Conservation (phyloP, 2,113 vertebrate genomes). For the Bombycilla garrulus region DNA sequence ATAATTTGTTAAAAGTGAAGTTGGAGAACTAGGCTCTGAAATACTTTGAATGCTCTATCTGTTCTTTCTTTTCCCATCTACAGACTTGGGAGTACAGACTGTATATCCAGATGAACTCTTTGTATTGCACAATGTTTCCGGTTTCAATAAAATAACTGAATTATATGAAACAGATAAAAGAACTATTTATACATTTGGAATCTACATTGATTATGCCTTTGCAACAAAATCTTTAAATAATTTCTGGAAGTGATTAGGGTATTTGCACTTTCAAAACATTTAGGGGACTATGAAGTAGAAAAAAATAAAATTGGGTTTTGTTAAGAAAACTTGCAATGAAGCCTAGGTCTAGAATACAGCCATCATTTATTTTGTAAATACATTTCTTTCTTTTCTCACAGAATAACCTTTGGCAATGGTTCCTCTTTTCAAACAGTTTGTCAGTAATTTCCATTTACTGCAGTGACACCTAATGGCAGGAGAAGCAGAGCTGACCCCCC, state of each 20-base stretch:
- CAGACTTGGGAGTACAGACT: background rate
- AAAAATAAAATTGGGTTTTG: background rate
- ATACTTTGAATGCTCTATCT: background rate
- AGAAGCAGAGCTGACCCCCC: conserved; percentile 56
- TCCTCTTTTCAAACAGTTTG: conserved; percentile 40
- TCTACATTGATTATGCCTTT: background rate
- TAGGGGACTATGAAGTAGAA: background rate
- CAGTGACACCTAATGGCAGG: conserved; percentile 69
- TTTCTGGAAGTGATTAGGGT: background rate
- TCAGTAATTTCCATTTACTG: conserved; percentile 62
- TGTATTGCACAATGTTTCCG: background rate
- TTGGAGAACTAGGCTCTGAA: background rate
- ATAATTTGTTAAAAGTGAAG: background rate
- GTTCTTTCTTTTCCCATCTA: background rate
- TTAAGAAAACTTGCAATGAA: background rate
- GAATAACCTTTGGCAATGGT: background rate
- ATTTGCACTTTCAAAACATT: background rate
- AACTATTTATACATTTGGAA: background rate
- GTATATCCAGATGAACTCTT: background rate
- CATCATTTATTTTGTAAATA: background rate
- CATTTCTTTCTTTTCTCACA: background rate
- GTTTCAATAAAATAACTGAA: background rate
- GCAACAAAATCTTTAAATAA: background rate
- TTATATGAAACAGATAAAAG: background rate
- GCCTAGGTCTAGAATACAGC: background rate